Evolutionary conservation across 2,797 vertebrate genomes (phyloP), one percentile per base, ranked within the genome.

Genomic region (Mormyrus proboscirostris): DNA sequence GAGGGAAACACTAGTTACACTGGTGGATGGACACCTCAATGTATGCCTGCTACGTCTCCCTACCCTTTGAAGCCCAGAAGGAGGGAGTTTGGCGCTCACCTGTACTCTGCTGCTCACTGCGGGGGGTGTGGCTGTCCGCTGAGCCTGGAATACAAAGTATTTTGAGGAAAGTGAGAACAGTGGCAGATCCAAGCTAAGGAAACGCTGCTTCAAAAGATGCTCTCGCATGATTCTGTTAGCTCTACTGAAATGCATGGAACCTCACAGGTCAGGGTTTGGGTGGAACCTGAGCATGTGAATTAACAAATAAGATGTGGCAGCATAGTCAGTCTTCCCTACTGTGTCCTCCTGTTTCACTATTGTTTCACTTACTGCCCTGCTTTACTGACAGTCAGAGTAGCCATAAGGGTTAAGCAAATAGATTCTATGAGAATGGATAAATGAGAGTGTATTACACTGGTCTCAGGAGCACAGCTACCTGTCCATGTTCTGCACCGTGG

Each of bases 21-120:
- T 2, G 47, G 12, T 29, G 59, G 12, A 69, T 8, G 65, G 33
- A 73, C 16, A 10, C 7, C 10, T 9, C 12, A 25, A 9, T 3
- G n/a, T 19, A 84, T 9, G 22, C 7, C 22, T 0, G 2, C 41
- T 84, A 12, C 8, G 50, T 41, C 69, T 2, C 62, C 4, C 62
- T 50, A 47, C 44, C n/a, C 19, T 47, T 44, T 49, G 25, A 10
- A 0, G 6, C 8, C 8, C 10, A 10, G 86, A 59, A n/a, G 22
- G 25, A 41, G 38, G 25, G 14, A 41, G 51, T 53, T 16, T 16
- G 3, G 2, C 33, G 89, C 94, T 95, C 93, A 96, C 95, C 94
- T 2, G 93, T 89, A 0, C 90, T 12, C 87, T 94, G 93, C 91
- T 90, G 93, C 55, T 94, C 93, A 0, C 86, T 90, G 50, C 89